These are phyloP conservation scores for Psephotus haematonotus DNA, from an alignment of 2,113 vertebrate species.

Conservation along the genomic window DNA sequence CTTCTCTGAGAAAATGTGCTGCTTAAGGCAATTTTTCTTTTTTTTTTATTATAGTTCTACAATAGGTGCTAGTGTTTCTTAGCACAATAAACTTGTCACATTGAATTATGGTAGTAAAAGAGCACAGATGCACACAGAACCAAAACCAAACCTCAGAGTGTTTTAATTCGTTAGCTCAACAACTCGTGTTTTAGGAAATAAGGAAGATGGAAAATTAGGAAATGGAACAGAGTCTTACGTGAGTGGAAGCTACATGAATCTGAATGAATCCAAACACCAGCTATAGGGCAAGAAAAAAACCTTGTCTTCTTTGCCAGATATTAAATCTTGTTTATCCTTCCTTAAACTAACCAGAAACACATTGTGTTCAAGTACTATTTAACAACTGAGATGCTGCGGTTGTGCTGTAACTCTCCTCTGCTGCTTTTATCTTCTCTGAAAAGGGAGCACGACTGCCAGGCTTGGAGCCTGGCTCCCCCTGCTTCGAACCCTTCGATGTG, in stretches of 20 bases:
- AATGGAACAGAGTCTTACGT: constrained; percentile 66
- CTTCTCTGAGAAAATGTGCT: not conserved
- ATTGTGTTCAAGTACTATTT: constrained; percentile 65
- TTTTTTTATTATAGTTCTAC: constrained; percentile 62
- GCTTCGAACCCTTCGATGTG: not conserved
- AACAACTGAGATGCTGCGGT: constrained; percentile 56
- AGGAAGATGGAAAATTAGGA: constrained; percentile 73
- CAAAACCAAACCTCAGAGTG: constrained; percentile 72
- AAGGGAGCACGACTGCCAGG: not conserved
- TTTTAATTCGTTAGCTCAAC: constrained; percentile 75
- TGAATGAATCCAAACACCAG: constrained; percentile 70
- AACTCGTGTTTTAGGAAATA: constrained; percentile 76
- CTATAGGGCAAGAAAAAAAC: constrained; percentile 29
- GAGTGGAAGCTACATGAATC: constrained; percentile 59
- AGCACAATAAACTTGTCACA: constrained; percentile 79
- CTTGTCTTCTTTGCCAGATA: constrained; percentile 68
- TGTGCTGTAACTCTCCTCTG: constrained; percentile 19
- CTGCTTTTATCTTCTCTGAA: constrained; percentile 39
- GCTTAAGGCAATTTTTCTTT: constrained; percentile 48
- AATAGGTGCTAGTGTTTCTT: constrained; percentile 75
- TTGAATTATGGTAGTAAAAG: constrained; percentile 76
- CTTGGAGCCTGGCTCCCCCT: not conserved
- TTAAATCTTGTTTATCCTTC: constrained; percentile 79
- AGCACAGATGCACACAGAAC: constrained; percentile 67
- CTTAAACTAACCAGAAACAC: constrained; percentile 80